Evolutionary conservation across 1,140 invertebrate species (phyloP), one percentile per base, ranked within the genome.

Genomic region (Muscidifurax raptorellus): DNA sequence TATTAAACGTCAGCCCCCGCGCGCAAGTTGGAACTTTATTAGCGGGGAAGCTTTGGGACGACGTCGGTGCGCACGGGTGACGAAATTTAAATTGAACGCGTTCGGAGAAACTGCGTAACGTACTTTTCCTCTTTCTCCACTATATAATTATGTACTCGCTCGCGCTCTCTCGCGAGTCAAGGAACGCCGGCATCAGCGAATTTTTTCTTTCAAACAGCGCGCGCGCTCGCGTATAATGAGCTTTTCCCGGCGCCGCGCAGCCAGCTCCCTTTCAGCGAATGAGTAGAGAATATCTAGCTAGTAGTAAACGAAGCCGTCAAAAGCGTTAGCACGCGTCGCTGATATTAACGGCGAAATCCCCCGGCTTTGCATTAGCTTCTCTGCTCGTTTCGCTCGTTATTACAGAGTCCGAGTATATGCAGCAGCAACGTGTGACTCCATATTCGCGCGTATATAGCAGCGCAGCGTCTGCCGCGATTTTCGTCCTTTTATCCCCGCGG

Each of bases 271-370:
- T 69, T 27, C 28, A 32, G 71, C 71, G 30, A 32, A 72, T 18
- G 40, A 75, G 72, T 15, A 4, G 59, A n/a, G 64, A 67, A 27
- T 1, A 67, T 52, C 6, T 52, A 77, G 44, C 75, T 77, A 67
- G 18, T 64, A 76, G n/a, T 76, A 67, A 83, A 77, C 59, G 59
- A 66, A 69, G n/a, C 77, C 64, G 66, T 78, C 75, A 69, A 71
- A 59, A 78, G 64, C 30, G 71, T 71, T 36, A 83, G 67, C 40
- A 25, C 40, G 30, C 74, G 36, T 72, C 76, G 52, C 32, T 30
- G 25, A 72, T 47, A 74, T 79, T 80, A 66, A 84, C 52, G 67
- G 2, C 44, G 6, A 64, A 79, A 80, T 82, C 36, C 15, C 44
- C 27, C 18, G 6, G 22, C 40, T 71, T 15, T 15, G 32, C 25